Evolutionary conservation across 2,888 invertebrate genomes (phyloP).

Genomic region (Drosophila quinaria): DNA sequence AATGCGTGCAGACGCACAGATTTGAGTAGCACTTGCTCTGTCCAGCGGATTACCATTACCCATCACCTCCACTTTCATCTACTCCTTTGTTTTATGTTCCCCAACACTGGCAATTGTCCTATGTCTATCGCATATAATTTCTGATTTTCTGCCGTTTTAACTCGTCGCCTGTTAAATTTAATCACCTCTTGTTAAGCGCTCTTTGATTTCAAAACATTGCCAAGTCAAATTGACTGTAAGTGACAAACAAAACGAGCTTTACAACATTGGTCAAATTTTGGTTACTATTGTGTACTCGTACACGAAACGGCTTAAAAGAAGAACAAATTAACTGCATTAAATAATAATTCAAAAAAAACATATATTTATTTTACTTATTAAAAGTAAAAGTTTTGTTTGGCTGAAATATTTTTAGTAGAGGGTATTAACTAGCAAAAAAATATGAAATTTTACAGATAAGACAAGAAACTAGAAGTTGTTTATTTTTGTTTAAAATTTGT

Average conservation of each 20-base stretch:
- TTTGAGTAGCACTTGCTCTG: conserved; percentile 68
- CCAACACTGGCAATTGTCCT: conserved; percentile 55
- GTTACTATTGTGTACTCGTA: neutral
- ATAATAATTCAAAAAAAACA: too few species aligned
- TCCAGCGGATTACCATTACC: conserved; percentile 32
- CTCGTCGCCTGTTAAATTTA: conserved; percentile 72
- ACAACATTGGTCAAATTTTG: neutral
- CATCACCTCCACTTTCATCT: conserved; percentile 8
- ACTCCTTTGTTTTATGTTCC: conserved; percentile 64
- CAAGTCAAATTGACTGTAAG: conserved; percentile 31
- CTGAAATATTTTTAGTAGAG: too few species aligned
- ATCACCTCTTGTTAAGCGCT: conserved; percentile 48
- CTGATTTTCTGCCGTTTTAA: conserved; percentile 68
- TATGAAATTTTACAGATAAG: too few species aligned
- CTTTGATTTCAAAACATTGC: conserved; percentile 16
- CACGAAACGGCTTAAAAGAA: neutral
- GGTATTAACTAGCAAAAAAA: too few species aligned
- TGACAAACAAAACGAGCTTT: conserved; percentile 1
- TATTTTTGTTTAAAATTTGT: too few species aligned
- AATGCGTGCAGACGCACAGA: conserved; percentile 81
- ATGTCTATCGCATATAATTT: conserved; percentile 64
- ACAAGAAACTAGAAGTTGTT: too few species aligned
- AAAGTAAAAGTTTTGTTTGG: too few species aligned
- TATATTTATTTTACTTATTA: too few species aligned
- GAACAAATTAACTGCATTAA: neutral